Evolutionary conservation across 2,797 vertebrate genomes (phyloP), one percentile per base, ranked within the genome.

Genomic region (Cirrhinus mrigala): DNA sequence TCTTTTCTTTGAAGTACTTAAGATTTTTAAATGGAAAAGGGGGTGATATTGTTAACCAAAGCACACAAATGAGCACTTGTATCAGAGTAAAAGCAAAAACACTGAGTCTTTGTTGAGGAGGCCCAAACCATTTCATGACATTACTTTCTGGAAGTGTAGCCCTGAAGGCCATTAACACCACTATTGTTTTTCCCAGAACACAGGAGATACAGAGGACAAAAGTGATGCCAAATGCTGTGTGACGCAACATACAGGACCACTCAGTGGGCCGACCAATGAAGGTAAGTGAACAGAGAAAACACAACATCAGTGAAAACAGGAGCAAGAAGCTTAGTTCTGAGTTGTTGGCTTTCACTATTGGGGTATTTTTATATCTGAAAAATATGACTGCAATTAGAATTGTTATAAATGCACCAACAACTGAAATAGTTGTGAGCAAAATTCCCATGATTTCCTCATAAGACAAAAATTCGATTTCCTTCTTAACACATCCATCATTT

Each of bases 391-490:
- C 90, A n/a, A 93, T 90, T 50, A 73, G 18, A 6, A 76, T 81
- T 7, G 93, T 93, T 77, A 91, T 40, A n/a, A 88, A 91, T 22
- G 90, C 88, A 77, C 94, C 94, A 83, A 92, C 83, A n/a, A 92
- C 18, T 1, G 94, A 94, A 4, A 93, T 82, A 3, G 88, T 27
- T 50, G 91, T 90, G 12, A 95, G 90, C 27, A 94, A 79, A 12
- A 89, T 87, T 81, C 94, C 94, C 94, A 95, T 94, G n/a, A 92
- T 89, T 81, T 91, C 90, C 20, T 85, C 20, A 52, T 86, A 90
- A 9, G 88, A 83, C 9, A 90, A 52, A 73, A 81, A 91, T 88
- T 91, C 88, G 24, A 77, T 88, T 54, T 88, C 84, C 70, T 91
- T 91, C 18, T 87, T 75, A 33, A 91, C 60, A 85, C 87, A 91